These are phyloP conservation scores for Orchestes rusci DNA, from an alignment of 2,888 invertebrate species.

Conservation along the genomic window DNA sequence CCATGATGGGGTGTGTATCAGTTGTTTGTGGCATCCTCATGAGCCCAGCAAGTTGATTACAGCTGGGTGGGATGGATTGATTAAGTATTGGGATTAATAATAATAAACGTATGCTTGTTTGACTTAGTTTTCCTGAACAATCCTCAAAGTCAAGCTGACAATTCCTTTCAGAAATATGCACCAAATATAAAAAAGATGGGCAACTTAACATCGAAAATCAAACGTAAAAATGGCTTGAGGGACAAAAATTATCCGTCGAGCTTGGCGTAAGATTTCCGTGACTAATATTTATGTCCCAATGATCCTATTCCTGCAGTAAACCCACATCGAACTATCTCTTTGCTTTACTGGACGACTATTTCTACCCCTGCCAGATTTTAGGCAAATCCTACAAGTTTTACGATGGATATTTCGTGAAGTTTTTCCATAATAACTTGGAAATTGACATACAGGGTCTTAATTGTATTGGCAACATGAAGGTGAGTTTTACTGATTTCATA, in stretches of 20 bases:
- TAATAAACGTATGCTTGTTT: too few relatives aligned
- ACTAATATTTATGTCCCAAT: too few relatives aligned
- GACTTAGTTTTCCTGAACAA: too few relatives aligned
- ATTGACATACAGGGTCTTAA: slow-evolving; percentile 16
- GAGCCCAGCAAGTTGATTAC: slow-evolving; percentile 96
- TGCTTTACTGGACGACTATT: slow-evolving; percentile 14
- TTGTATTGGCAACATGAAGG: slow-evolving; percentile 23
- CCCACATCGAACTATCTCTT: slow-evolving; percentile 19
- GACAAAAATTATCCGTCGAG: too few relatives aligned
- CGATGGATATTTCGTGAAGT: slow-evolving; percentile 21
- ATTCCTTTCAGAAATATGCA: too few relatives aligned
- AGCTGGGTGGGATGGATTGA: slow-evolving; percentile 97
- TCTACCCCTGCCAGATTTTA: slow-evolving; percentile 21
- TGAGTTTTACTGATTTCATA: too few relatives aligned
- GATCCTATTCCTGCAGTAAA: too few relatives aligned
- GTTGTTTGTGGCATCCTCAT: slow-evolving; percentile 96
- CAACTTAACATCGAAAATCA: too few relatives aligned
- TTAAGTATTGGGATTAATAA: slow-evolving; percentile 99
- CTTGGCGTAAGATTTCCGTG: too few relatives aligned
- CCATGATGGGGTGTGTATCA: slow-evolving; percentile 95
- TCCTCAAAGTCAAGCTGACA: too few relatives aligned
- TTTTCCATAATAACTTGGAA: slow-evolving; percentile 19
- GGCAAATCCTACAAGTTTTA: slow-evolving; percentile 9
- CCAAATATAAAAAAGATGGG: too few relatives aligned
- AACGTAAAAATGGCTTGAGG: too few relatives aligned